phyloP scores from a whole-genome alignment of 2,113 vertebrate species.

The Ceuthmochares aereus region DNA sequence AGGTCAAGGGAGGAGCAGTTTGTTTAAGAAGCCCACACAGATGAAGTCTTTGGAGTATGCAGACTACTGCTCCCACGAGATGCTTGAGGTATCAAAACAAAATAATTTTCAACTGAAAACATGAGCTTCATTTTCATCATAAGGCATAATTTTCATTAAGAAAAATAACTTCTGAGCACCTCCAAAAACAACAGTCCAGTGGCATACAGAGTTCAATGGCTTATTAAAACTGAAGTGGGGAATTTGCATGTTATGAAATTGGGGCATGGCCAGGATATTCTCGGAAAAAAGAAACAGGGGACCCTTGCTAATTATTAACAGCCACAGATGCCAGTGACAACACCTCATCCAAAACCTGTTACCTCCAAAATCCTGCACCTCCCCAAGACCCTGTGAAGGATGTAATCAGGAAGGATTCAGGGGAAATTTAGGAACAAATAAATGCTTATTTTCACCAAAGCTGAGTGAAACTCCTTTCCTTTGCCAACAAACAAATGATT shows the following conservation, averaged over 20 bases:
- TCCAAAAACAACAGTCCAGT: constrained; percentile 55
- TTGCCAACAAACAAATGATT: background rate
- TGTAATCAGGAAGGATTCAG: background rate
- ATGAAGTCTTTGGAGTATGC: constrained; percentile 11
- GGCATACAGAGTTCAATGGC: constrained; percentile 57
- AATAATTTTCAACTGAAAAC: constrained; percentile 37
- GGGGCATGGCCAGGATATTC: constrained; percentile 42
- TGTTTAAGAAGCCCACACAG: constrained; percentile 37
- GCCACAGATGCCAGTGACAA: background rate
- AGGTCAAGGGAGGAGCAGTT: constrained; percentile 56
- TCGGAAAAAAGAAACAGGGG: constrained; percentile 41
- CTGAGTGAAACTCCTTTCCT: background rate
- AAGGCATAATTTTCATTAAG: constrained; percentile 48
- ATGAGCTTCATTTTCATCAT: constrained; percentile 40
- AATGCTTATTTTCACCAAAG: background rate
- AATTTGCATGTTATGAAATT: constrained; percentile 33
- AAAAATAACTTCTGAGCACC: constrained; percentile 45
- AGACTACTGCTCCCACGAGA: constrained; percentile 56
- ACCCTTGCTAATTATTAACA: constrained; percentile 28
- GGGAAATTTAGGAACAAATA: background rate
- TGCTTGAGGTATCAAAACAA: constrained; percentile 25
- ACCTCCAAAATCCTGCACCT: background rate
- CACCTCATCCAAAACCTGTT: constrained; percentile 5
- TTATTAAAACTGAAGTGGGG: constrained; percentile 40
- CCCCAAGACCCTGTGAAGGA: background rate